Conservation (phyloP, 2,888 invertebrate species). For the Lycia hirtaria region DNA sequence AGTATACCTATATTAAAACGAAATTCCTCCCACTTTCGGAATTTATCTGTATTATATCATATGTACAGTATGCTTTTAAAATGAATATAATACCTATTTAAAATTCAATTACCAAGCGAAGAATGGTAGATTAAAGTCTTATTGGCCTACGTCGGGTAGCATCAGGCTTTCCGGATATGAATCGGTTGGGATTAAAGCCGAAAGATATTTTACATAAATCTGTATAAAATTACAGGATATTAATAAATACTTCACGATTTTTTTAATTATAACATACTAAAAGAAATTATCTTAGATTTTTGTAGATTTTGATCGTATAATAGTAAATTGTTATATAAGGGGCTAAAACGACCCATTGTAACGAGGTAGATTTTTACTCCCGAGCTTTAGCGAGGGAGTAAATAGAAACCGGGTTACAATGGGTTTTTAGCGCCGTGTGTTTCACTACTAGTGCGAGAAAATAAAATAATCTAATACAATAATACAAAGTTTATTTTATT, state of each 20-base stretch:
- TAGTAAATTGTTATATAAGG: too few relatives aligned
- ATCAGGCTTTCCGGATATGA: slow-evolving; percentile 7
- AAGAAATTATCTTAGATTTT: too few relatives aligned
- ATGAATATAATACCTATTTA: slow-evolving; percentile 28
- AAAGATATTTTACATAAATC: slow-evolving; percentile 4
- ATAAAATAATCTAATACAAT: too few relatives aligned
- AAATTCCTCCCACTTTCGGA: background rate
- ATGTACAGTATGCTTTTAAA: slow-evolving; percentile 24
- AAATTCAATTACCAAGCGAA: slow-evolving; percentile 26
- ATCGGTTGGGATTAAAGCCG: slow-evolving; percentile 17
- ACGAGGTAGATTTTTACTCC: too few relatives aligned
- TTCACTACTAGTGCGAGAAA: too few relatives aligned
- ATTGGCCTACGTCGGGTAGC: slow-evolving; percentile 2
- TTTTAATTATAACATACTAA: too few relatives aligned
- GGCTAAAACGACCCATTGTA: too few relatives aligned
- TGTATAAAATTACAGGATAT: slow-evolving; percentile 4
- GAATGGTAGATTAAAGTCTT: slow-evolving; percentile 23
- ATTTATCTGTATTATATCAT: background rate
- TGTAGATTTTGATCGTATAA: too few relatives aligned
- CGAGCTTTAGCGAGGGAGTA: too few relatives aligned
- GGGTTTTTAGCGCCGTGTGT: too few relatives aligned
- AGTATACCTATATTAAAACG: background rate
- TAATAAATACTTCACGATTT: background rate
- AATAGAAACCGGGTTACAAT: too few relatives aligned
- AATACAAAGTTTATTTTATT: too few relatives aligned